These are phyloP conservation scores for Andricus quercusramuli DNA, from an alignment of 2,888 invertebrate species.

Conservation along the genomic window DNA sequence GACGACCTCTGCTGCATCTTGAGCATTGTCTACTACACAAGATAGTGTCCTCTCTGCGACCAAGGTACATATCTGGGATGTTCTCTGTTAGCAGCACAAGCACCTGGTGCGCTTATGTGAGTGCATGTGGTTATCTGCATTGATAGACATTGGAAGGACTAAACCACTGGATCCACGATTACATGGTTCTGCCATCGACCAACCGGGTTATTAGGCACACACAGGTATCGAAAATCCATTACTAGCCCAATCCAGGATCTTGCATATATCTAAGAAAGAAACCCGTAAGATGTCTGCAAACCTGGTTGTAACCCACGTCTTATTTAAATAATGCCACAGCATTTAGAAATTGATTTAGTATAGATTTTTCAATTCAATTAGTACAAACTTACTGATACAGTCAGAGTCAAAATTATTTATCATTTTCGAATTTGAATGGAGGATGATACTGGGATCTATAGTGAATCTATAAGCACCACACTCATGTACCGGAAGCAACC, in stretches of 20 bases:
- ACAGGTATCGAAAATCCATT: conserved; percentile 49
- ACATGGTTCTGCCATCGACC: conserved; percentile 59
- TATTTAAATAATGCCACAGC: no score
- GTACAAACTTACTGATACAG: no score
- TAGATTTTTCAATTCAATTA: no score
- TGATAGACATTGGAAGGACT: conserved; percentile 13
- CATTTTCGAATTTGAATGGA: no score
- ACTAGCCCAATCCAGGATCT: neutral
- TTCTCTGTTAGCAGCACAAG: conserved; percentile 47
- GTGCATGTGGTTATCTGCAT: conserved; percentile 27
- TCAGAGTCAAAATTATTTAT: no score
- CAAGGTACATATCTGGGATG: conserved; percentile 47
- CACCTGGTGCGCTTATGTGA: conserved; percentile 25
- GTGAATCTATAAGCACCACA: no score
- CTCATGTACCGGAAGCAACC: no score
- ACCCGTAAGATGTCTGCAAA: neutral
- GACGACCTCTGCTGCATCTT: conserved; percentile 62
- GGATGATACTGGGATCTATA: no score
- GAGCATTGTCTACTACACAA: conserved; percentile 64
- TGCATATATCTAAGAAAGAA: neutral
- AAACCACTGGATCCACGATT: conserved; percentile 62
- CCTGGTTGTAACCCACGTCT: no score
- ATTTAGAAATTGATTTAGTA: no score
- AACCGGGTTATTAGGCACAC: conserved; percentile 53
- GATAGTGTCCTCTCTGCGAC: conserved; percentile 60